Evolutionary conservation across 2,888 invertebrate genomes (phyloP), one percentile per base, ranked within the genome.

Genomic region (Diabrotica balteata): DNA sequence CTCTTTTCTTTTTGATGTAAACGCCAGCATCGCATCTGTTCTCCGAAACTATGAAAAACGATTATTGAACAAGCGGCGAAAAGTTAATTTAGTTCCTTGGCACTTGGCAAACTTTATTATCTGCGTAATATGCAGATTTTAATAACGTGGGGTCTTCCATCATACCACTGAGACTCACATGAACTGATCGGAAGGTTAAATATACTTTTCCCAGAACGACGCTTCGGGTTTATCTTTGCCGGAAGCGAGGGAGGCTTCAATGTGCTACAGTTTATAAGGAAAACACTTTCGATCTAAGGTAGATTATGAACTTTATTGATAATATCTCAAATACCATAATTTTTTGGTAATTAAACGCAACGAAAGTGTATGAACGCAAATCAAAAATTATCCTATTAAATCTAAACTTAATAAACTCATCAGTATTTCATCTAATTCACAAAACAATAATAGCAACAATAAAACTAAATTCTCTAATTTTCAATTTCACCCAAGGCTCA

Each of bases 151-250:
- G 45, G 52, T 52, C 9, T 52, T 52, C 52, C 52, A 52, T 52
- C 52, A 52, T 52, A 52, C 32, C 32, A 32, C 52, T 10, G 45
- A 45, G 17, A n/a, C 17, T 57, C 57, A 57, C 46, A 45, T 57
- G 57, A 57, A 57, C 46, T 57, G 57, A 57, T 57, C 44, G 45
- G 57, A 57, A 57, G 45, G 57, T 57, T 57, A 57, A 57, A 57
- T 57, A 57, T 44, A 57, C 57, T 57, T 57, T 57, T 57, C 57
- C 45, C 43, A 7, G 45, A 44, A 32, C 32, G 32, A 32, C 32
- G 32, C 32, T 5, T 32, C 32, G 32, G 32, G 32, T 5, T 32
- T 32, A 32, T 32, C 32, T 32, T 32, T 32, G 32, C 44, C 11
- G 44, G 46, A 44, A 44, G 57, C 9, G 46, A 57, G 57, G 45